A percentile compares a stretch with the other conserved stretches of the same genome.
phyloP scores from a whole-genome alignment of 1,140 invertebrate genomes.

The Contarinia nasturtii region DNA sequence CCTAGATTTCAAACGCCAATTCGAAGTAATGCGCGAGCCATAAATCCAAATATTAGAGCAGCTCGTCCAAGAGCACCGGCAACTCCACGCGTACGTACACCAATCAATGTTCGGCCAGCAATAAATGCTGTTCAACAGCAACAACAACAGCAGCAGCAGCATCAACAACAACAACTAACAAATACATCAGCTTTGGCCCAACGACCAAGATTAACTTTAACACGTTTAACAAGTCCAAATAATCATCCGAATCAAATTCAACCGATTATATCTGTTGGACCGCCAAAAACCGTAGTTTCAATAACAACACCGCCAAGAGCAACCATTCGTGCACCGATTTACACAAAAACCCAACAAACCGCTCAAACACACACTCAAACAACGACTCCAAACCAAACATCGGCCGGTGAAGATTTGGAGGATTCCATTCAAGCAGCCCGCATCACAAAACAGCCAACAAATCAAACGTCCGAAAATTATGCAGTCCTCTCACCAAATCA shows the following conservation, averaged over 20 bases:
- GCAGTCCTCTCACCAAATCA: constrained; percentile 4
- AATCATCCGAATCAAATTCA: constrained; percentile 25
- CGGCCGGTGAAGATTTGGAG: neutral
- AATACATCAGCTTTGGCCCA: constrained; percentile 20
- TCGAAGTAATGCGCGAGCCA: neutral
- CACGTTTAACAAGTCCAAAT: constrained; percentile 17
- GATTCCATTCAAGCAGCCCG: constrained; percentile 16
- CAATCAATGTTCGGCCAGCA: constrained; percentile 13
- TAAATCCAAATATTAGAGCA: neutral
- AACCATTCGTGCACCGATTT: constrained; percentile 10
- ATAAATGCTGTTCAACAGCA: constrained; percentile 14
- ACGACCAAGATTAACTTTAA: constrained; percentile 21
- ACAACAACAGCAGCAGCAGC: constrained; percentile 8
- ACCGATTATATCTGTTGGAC: constrained; percentile 29
- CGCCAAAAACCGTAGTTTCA: constrained; percentile 24
- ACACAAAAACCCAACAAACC: constrained; percentile 5
- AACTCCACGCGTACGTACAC: neutral
- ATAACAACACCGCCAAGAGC: constrained; percentile 16
- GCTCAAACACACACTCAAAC: constrained; percentile 9
- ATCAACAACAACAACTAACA: constrained; percentile 9
- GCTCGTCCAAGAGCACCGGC: neutral
- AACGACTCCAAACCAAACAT: constrained; percentile 2
- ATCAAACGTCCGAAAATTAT: constrained; percentile 8
- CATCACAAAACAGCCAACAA: constrained; percentile 13
- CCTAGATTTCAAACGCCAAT: neutral